Conservation (phyloP, 2,113 vertebrate genomes). For the Carassius gibelio region DNA sequence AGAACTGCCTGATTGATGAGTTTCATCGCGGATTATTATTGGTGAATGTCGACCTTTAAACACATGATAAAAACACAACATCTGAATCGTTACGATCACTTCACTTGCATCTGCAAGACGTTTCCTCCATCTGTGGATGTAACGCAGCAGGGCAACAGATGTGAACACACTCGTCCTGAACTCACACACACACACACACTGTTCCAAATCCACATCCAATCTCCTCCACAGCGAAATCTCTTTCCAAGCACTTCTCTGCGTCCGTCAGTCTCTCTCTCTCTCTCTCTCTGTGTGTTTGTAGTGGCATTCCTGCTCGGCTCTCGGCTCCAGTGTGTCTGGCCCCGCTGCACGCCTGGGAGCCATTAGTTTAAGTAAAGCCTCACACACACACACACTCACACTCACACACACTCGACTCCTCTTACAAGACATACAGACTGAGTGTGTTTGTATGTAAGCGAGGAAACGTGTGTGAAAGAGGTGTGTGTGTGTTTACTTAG, state of each 20-base stretch:
- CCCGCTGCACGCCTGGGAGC: constrained; percentile 95
- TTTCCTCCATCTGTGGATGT: constrained; percentile 26
- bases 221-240: constrained; percentile 25
- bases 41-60: neutral
- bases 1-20: neutral
- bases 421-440: constrained; percentile 67
- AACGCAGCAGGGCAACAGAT: constrained; percentile 24
- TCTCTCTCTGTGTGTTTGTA: constrained; percentile 75
- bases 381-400: constrained; percentile 80
- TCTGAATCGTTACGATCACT: neutral
- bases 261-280: constrained; percentile 64
- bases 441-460: constrained; percentile 38
- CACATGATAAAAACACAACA: neutral
- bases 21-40: neutral
- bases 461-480: neutral
- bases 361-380: constrained; percentile 89
- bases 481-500: too few relatives aligned
- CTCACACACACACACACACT: neutral
- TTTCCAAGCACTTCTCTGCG: constrained; percentile 1
- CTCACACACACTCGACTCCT: constrained; percentile 69
- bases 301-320: constrained; percentile 89
- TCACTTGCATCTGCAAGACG: constrained; percentile 21
- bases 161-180: constrained; percentile 11
- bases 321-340: constrained; percentile 97
- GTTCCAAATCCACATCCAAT: constrained; percentile 41